Conservation (phyloP, 2,888 invertebrate genomes). For the Lumbricus terrestris region DNA sequence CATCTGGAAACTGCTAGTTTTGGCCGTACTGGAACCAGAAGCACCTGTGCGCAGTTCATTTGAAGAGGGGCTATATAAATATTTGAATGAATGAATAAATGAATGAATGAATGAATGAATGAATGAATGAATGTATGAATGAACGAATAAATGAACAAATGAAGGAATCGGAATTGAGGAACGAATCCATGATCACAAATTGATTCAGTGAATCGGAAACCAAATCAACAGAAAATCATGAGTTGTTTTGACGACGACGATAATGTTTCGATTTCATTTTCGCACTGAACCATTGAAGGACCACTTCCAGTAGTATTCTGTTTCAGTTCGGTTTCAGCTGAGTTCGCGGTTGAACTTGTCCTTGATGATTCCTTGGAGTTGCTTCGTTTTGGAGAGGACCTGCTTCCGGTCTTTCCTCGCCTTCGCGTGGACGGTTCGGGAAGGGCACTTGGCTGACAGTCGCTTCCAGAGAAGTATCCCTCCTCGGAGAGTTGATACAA, state of each 20-base stretch:
- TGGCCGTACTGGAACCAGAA: too few species aligned
- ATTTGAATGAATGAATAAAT: neutral
- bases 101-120: neutral
- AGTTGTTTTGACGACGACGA: neutral
- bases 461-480: neutral
- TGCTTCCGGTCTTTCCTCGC: neutral
- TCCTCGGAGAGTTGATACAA: neutral
- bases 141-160: neutral
- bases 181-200: neutral
- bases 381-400: neutral
- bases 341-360: neutral
- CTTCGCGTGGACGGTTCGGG: neutral
- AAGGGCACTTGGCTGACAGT: neutral
- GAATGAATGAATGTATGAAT: neutral
- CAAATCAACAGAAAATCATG: neutral
- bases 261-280: neutral
- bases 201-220: neutral
- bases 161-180: neutral
- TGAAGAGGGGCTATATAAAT: too few species aligned
- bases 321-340: neutral
- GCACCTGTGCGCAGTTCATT: too few species aligned
- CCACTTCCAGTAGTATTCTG: neutral
- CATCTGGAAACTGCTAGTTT: too few species aligned
- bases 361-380: neutral
- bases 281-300: neutral